Percentiles rank a stretch among this genome's conserved stretches.
These are phyloP conservation scores for Amblyjoppa proteus DNA, from an alignment of 2,888 invertebrate genomes.

Conservation along the genomic window DNA sequence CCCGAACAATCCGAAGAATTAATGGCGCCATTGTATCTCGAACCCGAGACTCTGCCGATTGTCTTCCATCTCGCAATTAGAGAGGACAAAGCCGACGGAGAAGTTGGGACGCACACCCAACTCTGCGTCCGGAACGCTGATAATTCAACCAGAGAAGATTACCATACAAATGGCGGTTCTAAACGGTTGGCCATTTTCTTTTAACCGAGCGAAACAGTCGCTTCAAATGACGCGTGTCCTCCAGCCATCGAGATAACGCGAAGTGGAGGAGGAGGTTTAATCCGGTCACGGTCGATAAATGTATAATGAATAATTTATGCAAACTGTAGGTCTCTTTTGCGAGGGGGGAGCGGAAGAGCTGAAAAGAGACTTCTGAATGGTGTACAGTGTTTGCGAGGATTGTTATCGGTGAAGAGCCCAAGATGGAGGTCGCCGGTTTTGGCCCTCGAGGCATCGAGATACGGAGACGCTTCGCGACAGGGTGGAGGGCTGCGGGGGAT, in stretches of 20 bases:
- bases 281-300: slow-evolving; percentile 48
- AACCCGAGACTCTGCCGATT: neutral
- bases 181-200: neutral
- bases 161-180: neutral
- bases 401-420: slow-evolving; percentile 54
- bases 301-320: slow-evolving; percentile 38
- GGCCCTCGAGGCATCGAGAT: slow-evolving; percentile 1
- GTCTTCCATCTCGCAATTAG: neutral
- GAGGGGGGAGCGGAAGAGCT: slow-evolving; percentile 19
- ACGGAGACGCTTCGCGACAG: neutral
- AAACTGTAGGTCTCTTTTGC: slow-evolving; percentile 29
- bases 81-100: neutral
- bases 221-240: slow-evolving; percentile 3
- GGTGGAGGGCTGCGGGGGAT: neutral
- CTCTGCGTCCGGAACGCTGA: neutral
- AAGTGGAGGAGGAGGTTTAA: neutral
- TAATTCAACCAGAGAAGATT: neutral
- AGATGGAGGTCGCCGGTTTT: slow-evolving; percentile 1
- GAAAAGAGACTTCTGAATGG: slow-evolving; percentile 32
- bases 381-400: slow-evolving; percentile 45
- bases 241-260: neutral
- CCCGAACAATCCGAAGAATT: neutral
- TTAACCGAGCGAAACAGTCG: neutral
- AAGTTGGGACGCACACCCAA: neutral
- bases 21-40: neutral